These are phyloP conservation scores for Crypturellus undulatus DNA, from an alignment of 2,113 vertebrate species.

Conservation along the genomic window DNA sequence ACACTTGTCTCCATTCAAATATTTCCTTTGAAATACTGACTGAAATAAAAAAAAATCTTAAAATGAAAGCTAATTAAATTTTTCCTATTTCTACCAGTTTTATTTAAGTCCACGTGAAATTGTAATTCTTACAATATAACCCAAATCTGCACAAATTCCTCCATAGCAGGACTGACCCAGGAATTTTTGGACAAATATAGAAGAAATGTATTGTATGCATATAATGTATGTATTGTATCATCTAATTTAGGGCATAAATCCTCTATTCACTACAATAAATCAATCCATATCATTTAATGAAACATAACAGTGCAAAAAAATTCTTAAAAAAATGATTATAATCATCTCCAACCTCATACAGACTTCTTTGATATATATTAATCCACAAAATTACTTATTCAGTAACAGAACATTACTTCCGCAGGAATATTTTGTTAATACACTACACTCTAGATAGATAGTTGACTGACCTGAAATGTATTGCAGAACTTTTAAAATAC, in stretches of 20 bases:
- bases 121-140: not conserved
- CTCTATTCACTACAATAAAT: accelerated
- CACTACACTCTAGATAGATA: not conserved
- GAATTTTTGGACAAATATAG: not conserved
- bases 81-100: not conserved
- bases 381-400: not conserved
- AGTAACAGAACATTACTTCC: not conserved
- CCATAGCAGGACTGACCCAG: not conserved
- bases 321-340: not conserved
- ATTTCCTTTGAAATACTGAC: not conserved
- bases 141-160: not conserved
- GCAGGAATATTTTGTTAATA: not conserved
- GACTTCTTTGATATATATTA: not conserved
- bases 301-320: not conserved
- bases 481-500: not conserved
- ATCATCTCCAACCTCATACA: not conserved
- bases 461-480: not conserved
- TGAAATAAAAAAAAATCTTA: not conserved
- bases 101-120: not conserved
- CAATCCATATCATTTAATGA: not conserved
- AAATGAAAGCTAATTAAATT: not conserved
- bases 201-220: not conserved
- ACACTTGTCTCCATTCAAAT: not conserved
- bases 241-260: not conserved
- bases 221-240: not conserved